phyloP scores from a whole-genome alignment of 2,888 invertebrate genomes.

The Eupithecia dodoneata region DNA sequence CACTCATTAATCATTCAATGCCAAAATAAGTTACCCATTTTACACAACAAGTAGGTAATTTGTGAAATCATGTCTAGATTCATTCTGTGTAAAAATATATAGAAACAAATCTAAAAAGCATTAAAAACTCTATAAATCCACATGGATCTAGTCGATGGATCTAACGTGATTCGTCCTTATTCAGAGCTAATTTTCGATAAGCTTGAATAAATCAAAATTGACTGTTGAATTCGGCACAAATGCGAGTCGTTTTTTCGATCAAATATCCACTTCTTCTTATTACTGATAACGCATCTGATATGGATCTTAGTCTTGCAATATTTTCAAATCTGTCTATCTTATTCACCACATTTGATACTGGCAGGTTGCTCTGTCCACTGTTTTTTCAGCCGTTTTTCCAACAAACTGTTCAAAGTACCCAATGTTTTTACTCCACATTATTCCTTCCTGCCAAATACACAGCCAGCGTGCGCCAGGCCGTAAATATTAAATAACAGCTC shows the following conservation, averaged over 20 bases:
- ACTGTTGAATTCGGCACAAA: no score
- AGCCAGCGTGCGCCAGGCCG: slow-evolving; percentile 47
- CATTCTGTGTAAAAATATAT: no score
- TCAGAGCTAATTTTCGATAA: no score
- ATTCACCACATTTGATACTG: not conserved
- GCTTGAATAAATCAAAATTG: no score
- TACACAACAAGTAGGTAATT: no score
- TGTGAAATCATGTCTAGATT: no score
- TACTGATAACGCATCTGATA: not conserved
- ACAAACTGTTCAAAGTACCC: not conserved
- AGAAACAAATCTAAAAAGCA: no score
- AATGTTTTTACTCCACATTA: not conserved
- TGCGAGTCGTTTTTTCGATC: not conserved
- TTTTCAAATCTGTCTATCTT: not conserved
- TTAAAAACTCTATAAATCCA: no score
- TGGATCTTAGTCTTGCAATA: not conserved
- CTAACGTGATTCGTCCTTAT: no score
- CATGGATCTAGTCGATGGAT: no score
- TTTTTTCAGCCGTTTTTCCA: not conserved
- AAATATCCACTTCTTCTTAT: not conserved
- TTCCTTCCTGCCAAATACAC: slow-evolving; percentile 11
- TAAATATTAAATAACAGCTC: slow-evolving; percentile 71
- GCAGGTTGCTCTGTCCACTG: not conserved
- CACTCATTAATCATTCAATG: not conserved
- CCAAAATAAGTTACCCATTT: not conserved